Base-by-base conservation (phyloP, 2,113 vertebrate species). In the Pterocles burchelli region DNA sequence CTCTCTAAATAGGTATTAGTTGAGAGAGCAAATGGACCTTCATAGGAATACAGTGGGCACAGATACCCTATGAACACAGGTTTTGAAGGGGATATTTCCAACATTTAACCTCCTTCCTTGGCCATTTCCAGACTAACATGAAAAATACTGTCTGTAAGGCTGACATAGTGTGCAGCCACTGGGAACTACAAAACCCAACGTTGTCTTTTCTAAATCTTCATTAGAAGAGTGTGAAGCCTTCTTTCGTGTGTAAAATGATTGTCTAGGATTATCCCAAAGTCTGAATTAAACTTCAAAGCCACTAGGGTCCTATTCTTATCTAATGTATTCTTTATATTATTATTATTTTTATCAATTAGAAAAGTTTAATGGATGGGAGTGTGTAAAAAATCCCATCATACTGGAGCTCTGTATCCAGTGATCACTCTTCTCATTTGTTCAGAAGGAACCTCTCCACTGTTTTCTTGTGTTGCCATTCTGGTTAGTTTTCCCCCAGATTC, bases 101-200 rank as follows among this genome's bases (percentile, higher is more conserved):
- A 62, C 74, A 81, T 10, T 46, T 6, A 6, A 45, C 6, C 10
- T 55, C 6, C 2, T 65, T 89, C 43, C 33, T 51, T 73, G 21
- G 8, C 61, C 24, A 46, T 85, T 92, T 93, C 29, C 33, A 67
- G 26, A 18, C 18, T 43, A 51, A 19, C 54, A n/a, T 3, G 21
- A 63, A 67, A 88, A 89, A 61, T 34, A 26, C 2, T 21, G 5
- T 34, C 71, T 65, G 3, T 54, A 28, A 88, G 20, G 13, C 36
- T 74, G 67, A 46, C 6, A 4, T 7, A 48, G 25, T 19, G 8
- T 25, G 10, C 9, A 68, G 38, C 21, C 13, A 45, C 18, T 55
- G 18, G 12, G 45, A 86, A 59, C 17, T 61, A 41, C 20, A 72
- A 38, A 49, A 81, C 11, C 0, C 6, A 51, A 1, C 0, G 0